phyloP scores from a whole-genome alignment of 2,113 vertebrate species.

The Pipra filicauda region DNA sequence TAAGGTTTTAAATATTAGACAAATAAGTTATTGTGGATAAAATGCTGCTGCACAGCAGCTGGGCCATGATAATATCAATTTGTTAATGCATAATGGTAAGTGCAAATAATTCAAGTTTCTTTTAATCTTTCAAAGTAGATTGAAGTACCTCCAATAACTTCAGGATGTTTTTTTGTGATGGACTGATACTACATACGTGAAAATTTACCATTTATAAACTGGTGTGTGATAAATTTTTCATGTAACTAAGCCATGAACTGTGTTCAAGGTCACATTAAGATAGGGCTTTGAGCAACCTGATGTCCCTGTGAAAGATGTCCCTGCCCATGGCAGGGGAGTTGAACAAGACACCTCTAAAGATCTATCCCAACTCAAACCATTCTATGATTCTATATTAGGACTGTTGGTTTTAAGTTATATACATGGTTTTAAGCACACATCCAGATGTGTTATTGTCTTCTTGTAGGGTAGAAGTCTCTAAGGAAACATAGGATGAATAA shows the following conservation, averaged over 20 bases:
- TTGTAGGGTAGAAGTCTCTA: background rate
- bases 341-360: background rate
- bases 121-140: background rate
- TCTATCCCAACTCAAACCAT: background rate
- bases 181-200: background rate
- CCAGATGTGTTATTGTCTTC: background rate
- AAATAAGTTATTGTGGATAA: background rate
- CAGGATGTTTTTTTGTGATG: background rate
- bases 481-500: background rate
- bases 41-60: background rate
- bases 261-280: background rate
- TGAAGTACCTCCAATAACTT: background rate
- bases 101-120: background rate
- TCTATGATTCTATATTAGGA: background rate
- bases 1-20: background rate
- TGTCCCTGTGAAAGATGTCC: background rate
- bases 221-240: background rate
- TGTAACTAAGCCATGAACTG: background rate
- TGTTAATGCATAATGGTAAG: background rate
- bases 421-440: background rate
- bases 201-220: background rate
- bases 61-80: background rate
- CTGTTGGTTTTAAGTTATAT: background rate
- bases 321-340: background rate
- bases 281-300: background rate